Percentiles rank a stretch among this genome's conserved stretches.
phyloP scores from a whole-genome alignment of 92 coral and sea anemone species.

The Umimayanthus chanpuru region DNA sequence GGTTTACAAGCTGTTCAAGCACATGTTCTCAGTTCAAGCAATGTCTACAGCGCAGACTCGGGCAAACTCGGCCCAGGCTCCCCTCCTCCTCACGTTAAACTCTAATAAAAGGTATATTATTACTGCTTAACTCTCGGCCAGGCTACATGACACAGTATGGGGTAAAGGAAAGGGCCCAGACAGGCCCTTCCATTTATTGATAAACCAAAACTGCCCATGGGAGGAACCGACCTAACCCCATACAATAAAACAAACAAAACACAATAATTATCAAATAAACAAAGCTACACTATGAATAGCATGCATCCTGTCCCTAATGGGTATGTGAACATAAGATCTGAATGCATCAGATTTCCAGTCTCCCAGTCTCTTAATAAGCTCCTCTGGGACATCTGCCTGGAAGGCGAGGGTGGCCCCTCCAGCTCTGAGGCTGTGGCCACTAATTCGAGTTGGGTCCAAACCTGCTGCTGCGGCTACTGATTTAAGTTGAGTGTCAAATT shows the following conservation, averaged over 20 bases:
- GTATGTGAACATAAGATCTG: conserved; percentile 46
- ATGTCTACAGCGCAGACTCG: too few relatives aligned
- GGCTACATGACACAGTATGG: too few relatives aligned
- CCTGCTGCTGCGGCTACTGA: background rate
- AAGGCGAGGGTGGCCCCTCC: conserved; percentile 47
- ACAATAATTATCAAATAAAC: conserved; percentile 23
- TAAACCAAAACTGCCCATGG: conserved; percentile 13
- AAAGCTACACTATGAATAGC: conserved; percentile 21
- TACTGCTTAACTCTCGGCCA: too few relatives aligned
- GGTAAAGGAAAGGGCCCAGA: background rate
- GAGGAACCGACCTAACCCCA: conserved; percentile 13
- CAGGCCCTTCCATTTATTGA: conserved; percentile 21
- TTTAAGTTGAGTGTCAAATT: too few relatives aligned
- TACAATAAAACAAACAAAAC: background rate
- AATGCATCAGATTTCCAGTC: background rate
- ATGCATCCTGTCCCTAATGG: conserved; percentile 42
- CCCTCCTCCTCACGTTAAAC: too few relatives aligned
- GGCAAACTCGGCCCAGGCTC: too few relatives aligned
- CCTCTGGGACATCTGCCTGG: conserved; percentile 45
- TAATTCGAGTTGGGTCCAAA: conserved; percentile 36
- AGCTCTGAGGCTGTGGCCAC: conserved; percentile 37
- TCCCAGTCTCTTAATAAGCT: conserved; percentile 6
- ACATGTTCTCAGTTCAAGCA: conserved; percentile 7
- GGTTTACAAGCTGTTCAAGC: conserved; percentile 5
- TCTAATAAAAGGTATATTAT: too few relatives aligned